Percentiles rank a stretch among this genome's conserved stretches.
These are phyloP conservation scores for Hemistola chrysoprasaria DNA, from an alignment of 2,888 invertebrate genomes.

Conservation along the genomic window DNA sequence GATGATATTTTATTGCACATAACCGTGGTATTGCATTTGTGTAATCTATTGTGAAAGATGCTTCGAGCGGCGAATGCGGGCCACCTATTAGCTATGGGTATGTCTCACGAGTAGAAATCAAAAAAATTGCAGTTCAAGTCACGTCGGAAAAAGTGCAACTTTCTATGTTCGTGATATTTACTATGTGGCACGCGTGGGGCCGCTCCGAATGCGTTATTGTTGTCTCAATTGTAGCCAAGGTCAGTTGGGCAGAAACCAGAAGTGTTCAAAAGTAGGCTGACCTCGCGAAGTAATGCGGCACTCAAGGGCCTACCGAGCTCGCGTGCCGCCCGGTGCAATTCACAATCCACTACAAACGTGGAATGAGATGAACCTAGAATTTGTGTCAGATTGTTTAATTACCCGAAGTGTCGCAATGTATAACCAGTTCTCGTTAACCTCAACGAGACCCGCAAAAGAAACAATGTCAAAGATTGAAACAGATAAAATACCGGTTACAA, in stretches of 20 bases:
- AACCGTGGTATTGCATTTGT: conserved; percentile 37
- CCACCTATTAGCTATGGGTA: conserved; percentile 33
- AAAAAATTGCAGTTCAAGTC: conserved; percentile 50
- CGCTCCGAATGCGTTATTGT: conserved; percentile 59
- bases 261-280: conserved; percentile 63
- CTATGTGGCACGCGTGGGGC: conserved; percentile 43
- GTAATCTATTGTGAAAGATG: conserved; percentile 44
- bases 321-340: conserved; percentile 13
- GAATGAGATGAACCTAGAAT: conserved; percentile 10
- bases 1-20: conserved; percentile 31
- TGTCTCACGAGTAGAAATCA: conserved; percentile 43
- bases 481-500: conserved; percentile 28
- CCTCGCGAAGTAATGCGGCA: conserved; percentile 61
- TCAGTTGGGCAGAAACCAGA: conserved; percentile 66
- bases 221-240: conserved; percentile 67
- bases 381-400: background rate
- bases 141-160: conserved; percentile 68
- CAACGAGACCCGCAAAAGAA: conserved; percentile 19
- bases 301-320: conserved; percentile 24
- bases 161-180: conserved; percentile 60
- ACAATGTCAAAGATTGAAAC: conserved; percentile 29
- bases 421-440: conserved; percentile 18
- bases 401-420: too few species aligned
- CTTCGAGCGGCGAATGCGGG: conserved; percentile 23
- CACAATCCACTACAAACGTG: too few species aligned